A percentile compares a stretch with the other conserved stretches of the same genome.
Conservation (phyloP, 2,888 invertebrate genomes). For the Liodrosophila aerea region DNA sequence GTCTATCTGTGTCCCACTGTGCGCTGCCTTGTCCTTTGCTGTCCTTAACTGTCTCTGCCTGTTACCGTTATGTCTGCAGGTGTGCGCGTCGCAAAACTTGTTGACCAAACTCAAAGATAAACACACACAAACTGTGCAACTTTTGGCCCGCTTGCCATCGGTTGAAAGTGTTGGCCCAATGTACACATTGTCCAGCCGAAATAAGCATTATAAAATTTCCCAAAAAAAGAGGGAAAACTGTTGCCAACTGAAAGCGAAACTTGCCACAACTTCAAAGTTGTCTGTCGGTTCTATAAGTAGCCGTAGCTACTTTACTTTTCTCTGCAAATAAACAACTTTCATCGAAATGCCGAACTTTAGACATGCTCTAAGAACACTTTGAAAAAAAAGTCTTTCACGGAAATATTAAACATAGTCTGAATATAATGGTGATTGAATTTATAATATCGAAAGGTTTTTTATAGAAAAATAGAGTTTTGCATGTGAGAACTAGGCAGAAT, state of each 20-base stretch:
- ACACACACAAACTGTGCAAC: constrained; percentile 55
- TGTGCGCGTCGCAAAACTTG: constrained; percentile 67
- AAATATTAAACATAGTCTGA: too few relatives aligned
- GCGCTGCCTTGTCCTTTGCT: constrained; percentile 6
- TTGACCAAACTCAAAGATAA: constrained; percentile 79
- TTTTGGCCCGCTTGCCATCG: constrained; percentile 36
- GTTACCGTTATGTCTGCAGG: constrained; percentile 55
- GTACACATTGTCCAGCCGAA: constrained; percentile 62
- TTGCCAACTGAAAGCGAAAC: constrained; percentile 61
- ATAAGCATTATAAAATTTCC: constrained; percentile 73
- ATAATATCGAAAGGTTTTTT: too few relatives aligned
- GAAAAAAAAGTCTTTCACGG: too few relatives aligned
- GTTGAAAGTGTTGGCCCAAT: constrained; percentile 62
- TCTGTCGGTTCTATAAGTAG: constrained; percentile 2
- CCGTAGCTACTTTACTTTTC: not conserved
- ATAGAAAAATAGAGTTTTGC: too few relatives aligned
- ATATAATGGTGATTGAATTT: too few relatives aligned
- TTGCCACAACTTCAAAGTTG: constrained; percentile 34
- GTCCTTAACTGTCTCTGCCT: constrained; percentile 10
- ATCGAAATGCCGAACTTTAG: not conserved
- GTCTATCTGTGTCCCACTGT: constrained; percentile 6
- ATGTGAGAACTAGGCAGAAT: too few relatives aligned
- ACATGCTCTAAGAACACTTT: too few relatives aligned
- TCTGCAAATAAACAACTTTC: constrained; percentile 10
- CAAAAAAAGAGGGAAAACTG: constrained; percentile 35